These are phyloP conservation scores for Drosophila triauraria DNA, from an alignment of 1,140 invertebrate genomes.

Conservation along the genomic window DNA sequence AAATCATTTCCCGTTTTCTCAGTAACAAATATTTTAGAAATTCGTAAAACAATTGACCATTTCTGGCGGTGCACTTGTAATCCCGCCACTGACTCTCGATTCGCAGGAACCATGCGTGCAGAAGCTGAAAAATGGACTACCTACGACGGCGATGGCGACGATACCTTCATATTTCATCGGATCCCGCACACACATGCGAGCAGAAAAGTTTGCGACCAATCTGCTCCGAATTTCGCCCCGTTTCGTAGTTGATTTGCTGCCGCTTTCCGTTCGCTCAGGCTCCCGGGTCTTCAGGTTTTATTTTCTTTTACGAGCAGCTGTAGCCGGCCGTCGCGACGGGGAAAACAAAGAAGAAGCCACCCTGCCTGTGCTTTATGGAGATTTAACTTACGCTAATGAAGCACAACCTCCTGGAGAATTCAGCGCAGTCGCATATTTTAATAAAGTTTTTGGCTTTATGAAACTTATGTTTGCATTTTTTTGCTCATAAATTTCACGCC, in stretches of 20 bases:
- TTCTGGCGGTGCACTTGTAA: neutral
- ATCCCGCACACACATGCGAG: conserved; percentile 41
- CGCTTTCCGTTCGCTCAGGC: conserved; percentile 13
- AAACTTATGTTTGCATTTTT: conserved; percentile 74
- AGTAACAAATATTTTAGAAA: no score
- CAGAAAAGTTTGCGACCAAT: conserved; percentile 53
- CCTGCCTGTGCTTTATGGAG: conserved; percentile 74
- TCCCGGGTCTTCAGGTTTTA: conserved; percentile 3
- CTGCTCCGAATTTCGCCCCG: conserved; percentile 23
- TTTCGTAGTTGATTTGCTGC: conserved; percentile 71
- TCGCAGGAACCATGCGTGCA: conserved; percentile 3
- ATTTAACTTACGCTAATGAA: conserved; percentile 80
- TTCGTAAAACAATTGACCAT: no score
- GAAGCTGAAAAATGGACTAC: conserved; percentile 16
- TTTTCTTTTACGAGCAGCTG: conserved; percentile 66
- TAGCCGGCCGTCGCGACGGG: conserved; percentile 10
- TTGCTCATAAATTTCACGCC: conserved; percentile 68
- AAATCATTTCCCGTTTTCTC: neutral
- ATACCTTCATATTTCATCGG: conserved; percentile 65
- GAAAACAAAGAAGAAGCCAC: conserved; percentile 25
- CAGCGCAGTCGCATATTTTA: conserved; percentile 73
- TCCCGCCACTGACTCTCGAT: conserved; percentile 4
- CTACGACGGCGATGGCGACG: conserved; percentile 51
- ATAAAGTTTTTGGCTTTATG: conserved; percentile 68
- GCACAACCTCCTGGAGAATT: conserved; percentile 24